These are phyloP conservation scores for Helarctos malayanus DNA, from an alignment of 2,797 vertebrate species.

Conservation along the genomic window DNA sequence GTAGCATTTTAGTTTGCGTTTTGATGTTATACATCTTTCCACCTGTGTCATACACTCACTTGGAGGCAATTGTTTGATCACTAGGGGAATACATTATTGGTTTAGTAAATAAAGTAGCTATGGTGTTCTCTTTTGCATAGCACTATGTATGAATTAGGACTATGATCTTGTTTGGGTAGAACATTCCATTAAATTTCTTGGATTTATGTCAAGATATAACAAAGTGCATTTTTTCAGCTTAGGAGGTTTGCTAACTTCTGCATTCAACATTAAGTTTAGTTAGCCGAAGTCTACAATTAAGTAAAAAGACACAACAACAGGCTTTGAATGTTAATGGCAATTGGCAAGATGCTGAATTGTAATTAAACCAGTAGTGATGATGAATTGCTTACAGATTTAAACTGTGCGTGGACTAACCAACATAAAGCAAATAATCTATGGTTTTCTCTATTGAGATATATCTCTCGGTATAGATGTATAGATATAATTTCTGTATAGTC, in stretches of 20 bases:
- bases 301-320: constrained; percentile 57
- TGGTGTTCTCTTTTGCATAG: constrained; percentile 52
- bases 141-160: constrained; percentile 63
- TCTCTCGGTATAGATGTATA: not conserved
- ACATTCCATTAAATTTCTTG: constrained; percentile 47
- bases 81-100: not conserved
- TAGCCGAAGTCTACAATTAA: constrained; percentile 77
- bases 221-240: not conserved
- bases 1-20: not conserved
- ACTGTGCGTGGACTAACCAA: not conserved
- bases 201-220: constrained; percentile 61
- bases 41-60: not conserved
- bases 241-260: constrained; percentile 64
- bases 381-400: constrained; percentile 66
- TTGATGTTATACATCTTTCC: not conserved
- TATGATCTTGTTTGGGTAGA: constrained; percentile 62
- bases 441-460: not conserved
- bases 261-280: constrained; percentile 27
- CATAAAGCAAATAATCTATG: not conserved
- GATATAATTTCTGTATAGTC: not conserved
- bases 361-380: constrained; percentile 70
- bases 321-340: constrained; percentile 73
- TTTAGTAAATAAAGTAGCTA: constrained; percentile 47
- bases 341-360: constrained; percentile 66
- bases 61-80: constrained; percentile 8